Conservation (phyloP, 2,888 invertebrate species). For the Itoplectis maculator region DNA sequence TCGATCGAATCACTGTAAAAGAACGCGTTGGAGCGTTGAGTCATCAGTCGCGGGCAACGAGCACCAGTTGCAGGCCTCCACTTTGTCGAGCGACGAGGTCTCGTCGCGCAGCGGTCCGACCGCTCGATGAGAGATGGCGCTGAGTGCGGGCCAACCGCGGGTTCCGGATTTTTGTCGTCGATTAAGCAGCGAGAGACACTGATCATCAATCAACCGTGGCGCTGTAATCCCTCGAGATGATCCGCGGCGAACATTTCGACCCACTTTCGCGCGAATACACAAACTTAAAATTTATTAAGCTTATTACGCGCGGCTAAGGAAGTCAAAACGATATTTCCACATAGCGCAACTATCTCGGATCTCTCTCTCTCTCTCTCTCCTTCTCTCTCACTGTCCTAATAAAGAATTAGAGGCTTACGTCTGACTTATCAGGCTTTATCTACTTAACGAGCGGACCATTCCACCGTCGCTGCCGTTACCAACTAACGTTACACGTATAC, state of each 20-base stretch:
- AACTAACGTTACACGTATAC: conserved; percentile 38
- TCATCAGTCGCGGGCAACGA: conserved; percentile 25
- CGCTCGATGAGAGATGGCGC: conserved; percentile 70
- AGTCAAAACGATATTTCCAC: conserved; percentile 25
- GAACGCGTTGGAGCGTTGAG: background rate
- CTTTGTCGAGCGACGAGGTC: conserved; percentile 58
- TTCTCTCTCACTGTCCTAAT: conserved; percentile 46
- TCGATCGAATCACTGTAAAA: background rate
- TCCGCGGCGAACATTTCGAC: conserved; percentile 36
- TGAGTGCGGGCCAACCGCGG: conserved; percentile 6
- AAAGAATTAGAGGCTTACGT: conserved; percentile 51
- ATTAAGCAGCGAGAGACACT: conserved; percentile 30
- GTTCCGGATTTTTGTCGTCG: conserved; percentile 47
- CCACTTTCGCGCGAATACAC: conserved; percentile 33
- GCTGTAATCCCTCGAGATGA: conserved; percentile 34
- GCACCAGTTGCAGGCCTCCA: conserved; percentile 53
- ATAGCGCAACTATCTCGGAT: conserved; percentile 13
- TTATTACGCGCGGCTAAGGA: conserved; percentile 10
- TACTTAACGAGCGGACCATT: conserved; percentile 62
- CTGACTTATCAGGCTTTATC: conserved; percentile 64
- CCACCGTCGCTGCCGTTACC: conserved; percentile 41
- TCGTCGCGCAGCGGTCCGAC: conserved; percentile 39
- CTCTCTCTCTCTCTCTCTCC: conserved; percentile 24
- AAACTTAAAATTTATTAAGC: conserved; percentile 30
- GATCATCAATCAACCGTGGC: conserved; percentile 25